Evolutionary conservation across 2,113 vertebrate genomes (phyloP).

Genomic region (Aspidoscelis tigris): DNA sequence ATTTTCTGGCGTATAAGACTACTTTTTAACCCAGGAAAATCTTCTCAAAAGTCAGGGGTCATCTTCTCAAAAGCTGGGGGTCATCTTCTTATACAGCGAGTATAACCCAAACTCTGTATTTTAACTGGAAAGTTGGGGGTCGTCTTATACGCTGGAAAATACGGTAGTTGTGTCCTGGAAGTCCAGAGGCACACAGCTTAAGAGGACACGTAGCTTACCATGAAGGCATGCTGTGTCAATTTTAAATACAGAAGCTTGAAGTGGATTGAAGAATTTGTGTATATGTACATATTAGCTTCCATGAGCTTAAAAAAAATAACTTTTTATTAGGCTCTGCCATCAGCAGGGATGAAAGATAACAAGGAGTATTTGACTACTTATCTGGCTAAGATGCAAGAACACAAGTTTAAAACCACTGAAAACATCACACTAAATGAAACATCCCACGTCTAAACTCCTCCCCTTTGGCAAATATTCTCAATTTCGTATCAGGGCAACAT

Average conservation of each 20-base stretch:
- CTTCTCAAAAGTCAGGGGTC: too few relatives aligned
- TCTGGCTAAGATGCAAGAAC: background rate
- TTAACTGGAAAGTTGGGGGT: too few relatives aligned
- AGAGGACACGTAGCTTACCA: background rate
- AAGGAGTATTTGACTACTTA: accelerated
- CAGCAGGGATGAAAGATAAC: background rate
- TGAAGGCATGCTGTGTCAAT: background rate
- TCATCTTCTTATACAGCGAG: too few relatives aligned
- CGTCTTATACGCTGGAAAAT: too few relatives aligned
- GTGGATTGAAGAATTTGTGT: background rate
- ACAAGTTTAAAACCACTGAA: background rate
- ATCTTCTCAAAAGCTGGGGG: too few relatives aligned
- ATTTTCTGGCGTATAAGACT: too few relatives aligned
- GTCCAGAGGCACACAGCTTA: accelerated
- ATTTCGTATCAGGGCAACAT: conserved; percentile 94
- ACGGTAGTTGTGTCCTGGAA: conserved; percentile 18
- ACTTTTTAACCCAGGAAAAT: too few relatives aligned
- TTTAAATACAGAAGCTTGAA: background rate
- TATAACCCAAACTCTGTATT: too few relatives aligned
- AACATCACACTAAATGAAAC: conserved; percentile 14
- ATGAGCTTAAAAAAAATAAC: conserved; percentile 44
- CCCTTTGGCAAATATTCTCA: conserved; percentile 51
- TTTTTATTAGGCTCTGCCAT: background rate
- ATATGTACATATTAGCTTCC: background rate
- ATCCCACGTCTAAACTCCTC: background rate